Percentiles rank a stretch among this genome's conserved stretches.
These are phyloP conservation scores for Galemys pyrenaicus DNA, from an alignment of 2,113 vertebrate species.

Conservation along the genomic window DNA sequence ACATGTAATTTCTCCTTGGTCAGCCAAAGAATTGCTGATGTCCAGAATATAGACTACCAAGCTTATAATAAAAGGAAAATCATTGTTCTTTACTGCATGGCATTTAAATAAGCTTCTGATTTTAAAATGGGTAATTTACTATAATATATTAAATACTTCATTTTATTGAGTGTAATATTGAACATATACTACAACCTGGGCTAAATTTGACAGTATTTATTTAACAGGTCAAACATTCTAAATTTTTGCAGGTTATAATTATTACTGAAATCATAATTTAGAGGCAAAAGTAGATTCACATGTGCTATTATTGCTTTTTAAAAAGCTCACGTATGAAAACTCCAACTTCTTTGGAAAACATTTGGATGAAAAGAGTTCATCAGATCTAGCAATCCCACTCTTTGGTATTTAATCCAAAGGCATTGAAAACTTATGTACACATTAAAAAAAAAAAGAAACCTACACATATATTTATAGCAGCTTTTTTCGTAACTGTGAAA, in stretches of 20 bases:
- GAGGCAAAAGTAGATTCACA: not conserved
- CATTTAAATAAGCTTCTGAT: conserved; percentile 1
- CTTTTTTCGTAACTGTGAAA: not conserved
- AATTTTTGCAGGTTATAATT: not conserved
- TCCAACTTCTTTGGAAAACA: not conserved
- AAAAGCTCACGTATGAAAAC: not conserved
- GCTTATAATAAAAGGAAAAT: not conserved
- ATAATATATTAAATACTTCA: not conserved
- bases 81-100: not conserved
- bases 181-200: not conserved
- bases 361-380: not conserved
- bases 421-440: not conserved
- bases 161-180: not conserved
- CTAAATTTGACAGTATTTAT: not conserved
- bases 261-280: conserved; percentile 8
- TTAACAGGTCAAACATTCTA: not conserved
- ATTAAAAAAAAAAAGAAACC: not conserved
- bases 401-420: not conserved
- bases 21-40: not conserved
- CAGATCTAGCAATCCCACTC: not conserved
- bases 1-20: not conserved
- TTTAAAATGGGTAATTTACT: not conserved
- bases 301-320: not conserved
- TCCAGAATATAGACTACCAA: not conserved
- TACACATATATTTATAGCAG: not conserved